Base-by-base conservation (phyloP, 2,888 invertebrate species). In the Tachina lurida region DNA sequence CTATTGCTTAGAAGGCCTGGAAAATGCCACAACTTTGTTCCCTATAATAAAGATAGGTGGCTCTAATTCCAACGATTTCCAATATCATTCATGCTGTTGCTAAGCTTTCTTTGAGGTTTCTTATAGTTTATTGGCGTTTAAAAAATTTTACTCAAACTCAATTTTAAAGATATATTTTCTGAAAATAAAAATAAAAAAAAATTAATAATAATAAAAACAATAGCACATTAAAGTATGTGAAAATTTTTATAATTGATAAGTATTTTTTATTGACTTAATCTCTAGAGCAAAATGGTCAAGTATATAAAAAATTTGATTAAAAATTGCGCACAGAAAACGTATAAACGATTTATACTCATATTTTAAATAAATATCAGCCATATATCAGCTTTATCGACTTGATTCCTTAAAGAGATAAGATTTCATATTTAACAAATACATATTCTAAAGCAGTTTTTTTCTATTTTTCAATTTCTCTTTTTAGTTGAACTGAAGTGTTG, bases 321-420 rank as follows among this genome's bases (percentile, higher is more conserved):
- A 22, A 58, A 4, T 58, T 31, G 39, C 31, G 58, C 39, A 12
- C 17, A 39, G 31, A 39, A 56, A 13, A 22, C 2, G 5, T n/a
- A 39, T n/a, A 10, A 62, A 31, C 5, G 12, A 8, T 19, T 22
- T 31, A 31, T 56, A 1, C n/a, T 71, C 9, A 58, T 43, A 58
- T 56, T 65, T 67, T 49, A 43, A 60, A 54, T 54, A 67, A 52
- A 54, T 71, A 62, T 74, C 43, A n/a, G 22, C 41, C 52, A 47
- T 74, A 60, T 52, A 52, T 70, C 13, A 63, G 45, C 12, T 76
- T 70, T 80, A 80, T 84, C 58, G 71, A 62, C 85, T 70, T 65
- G 75, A 85, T 86, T 78, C 43, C 15, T 49, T 31, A 9, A 22
- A 62, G 82, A 79, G 82, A 79, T 86, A 86, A 86, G 78, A 83